Evolutionary conservation across 2,888 invertebrate species (phyloP).

Genomic region (Callimorpha dominula): DNA sequence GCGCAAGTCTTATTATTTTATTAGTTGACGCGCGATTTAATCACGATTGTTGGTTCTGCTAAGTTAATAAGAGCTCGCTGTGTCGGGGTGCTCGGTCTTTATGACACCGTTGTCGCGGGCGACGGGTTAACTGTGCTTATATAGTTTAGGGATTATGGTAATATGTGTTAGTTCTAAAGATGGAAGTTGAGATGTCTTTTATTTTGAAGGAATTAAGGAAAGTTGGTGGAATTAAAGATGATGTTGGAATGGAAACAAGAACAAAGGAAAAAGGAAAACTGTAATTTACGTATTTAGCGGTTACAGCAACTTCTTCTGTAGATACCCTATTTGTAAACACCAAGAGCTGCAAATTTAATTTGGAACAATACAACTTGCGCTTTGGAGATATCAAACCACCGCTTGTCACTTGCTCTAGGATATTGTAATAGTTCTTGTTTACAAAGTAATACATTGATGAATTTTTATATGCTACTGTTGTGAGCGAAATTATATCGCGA

Average conservation of each 20-base stretch:
- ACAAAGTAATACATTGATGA: no score
- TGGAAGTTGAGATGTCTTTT: neutral
- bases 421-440: no score
- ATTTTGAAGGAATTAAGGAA: neutral
- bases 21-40: slow-evolving; percentile 86
- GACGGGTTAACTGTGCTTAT: slow-evolving; percentile 38
- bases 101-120: slow-evolving; percentile 37
- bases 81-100: slow-evolving; percentile 27
- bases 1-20: slow-evolving; percentile 84
- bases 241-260: neutral
- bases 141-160: slow-evolving; percentile 29
- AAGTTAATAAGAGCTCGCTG: slow-evolving; percentile 81
- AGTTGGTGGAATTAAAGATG: slow-evolving; percentile 12
- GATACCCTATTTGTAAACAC: no score
- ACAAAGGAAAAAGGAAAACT: neutral
- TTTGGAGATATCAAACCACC: no score
- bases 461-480: no score
- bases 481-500: no score
- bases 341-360: no score
- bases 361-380: no score
- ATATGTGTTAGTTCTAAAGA: slow-evolving; percentile 13
- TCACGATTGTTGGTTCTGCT: slow-evolving; percentile 86
- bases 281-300: no score
- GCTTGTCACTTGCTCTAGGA: no score
- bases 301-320: no score